Evolutionary conservation across 2,113 vertebrate species (phyloP), one percentile per base, ranked within the genome.

Genomic region (Tupaia chinensis): DNA sequence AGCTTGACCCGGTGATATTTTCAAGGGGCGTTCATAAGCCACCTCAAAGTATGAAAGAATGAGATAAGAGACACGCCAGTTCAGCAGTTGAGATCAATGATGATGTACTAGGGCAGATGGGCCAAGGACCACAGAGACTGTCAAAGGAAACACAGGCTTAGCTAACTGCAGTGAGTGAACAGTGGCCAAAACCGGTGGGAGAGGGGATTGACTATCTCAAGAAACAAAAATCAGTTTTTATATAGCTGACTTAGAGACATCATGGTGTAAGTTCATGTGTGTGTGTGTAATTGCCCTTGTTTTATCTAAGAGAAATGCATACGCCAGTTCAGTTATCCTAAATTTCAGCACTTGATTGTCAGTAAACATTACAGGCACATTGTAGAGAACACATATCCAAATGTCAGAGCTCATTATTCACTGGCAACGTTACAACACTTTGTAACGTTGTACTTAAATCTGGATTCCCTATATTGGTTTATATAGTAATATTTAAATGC

Each of bases 281-380:
- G 3, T 27, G 54, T 7, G 2, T 11, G 56, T 44, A 72, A 8
- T 5, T n/a, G 5, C 32, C 1, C 1, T 27, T 56, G 1, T 27
- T 58, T 53, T 25, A 9, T 74, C 17, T 70, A 94, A 74, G 69
- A 79, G 58, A 80, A 93, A 86, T 72, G 9, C 14, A 29, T 29
- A 27, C 0, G 19, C 65, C 63, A 72, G 15, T 70, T 86, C 4
- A 82, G 53, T 73, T 94, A 66, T 4, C 1, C n/a, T n/a, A 63
- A 63, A 65, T 53, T 85, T 88, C 7, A 44, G 34, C 68, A 16
- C 77, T 2, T 70, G 0, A 1, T 4, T 63, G 2, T 44, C 20
- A 19, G 32, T 9, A 27, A 93, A 27, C n/a, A 44, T 25, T 60
- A 29, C 10, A 78, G 16, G 58, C 0, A 70, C n/a, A 44, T 25